These are phyloP conservation scores for Lutjanus argentimaculatus DNA, from an alignment of 2,797 vertebrate genomes.

Conservation along the genomic window DNA sequence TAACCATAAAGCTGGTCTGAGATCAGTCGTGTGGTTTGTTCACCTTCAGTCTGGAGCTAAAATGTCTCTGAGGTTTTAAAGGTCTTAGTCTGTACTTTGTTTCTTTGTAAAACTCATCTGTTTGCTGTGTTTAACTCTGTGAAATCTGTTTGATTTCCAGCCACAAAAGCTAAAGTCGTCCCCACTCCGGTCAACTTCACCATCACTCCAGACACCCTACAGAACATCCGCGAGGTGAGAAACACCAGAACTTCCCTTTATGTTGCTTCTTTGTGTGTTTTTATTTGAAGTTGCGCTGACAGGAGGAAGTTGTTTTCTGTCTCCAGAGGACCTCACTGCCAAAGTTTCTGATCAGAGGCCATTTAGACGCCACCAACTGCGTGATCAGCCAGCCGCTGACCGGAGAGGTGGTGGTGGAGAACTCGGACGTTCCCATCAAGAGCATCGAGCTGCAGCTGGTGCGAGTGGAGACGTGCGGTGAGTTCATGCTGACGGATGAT, in stretches of 20 bases:
- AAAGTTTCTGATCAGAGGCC: slow-evolving; percentile 93
- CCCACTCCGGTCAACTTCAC: slow-evolving; percentile 94
- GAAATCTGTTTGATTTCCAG: slow-evolving; percentile 73
- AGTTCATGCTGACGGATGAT: slow-evolving; percentile 44
- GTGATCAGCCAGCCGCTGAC: slow-evolving; percentile 93
- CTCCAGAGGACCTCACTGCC: slow-evolving; percentile 89
- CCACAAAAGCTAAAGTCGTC: slow-evolving; percentile 90
- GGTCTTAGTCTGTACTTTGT: too few species aligned
- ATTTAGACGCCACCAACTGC: slow-evolving; percentile 93
- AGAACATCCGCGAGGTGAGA: slow-evolving; percentile 92
- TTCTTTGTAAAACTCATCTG: neutral
- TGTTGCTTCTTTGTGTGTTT: neutral
- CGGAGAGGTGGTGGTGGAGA: slow-evolving; percentile 94
- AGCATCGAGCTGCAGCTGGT: slow-evolving; percentile 98
- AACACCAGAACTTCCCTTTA: too few species aligned
- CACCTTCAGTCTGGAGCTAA: too few species aligned
- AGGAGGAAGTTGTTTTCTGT: neutral
- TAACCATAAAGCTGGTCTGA: neutral
- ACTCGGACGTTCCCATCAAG: slow-evolving; percentile 91
- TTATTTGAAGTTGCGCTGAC: neutral
- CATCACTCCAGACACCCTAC: slow-evolving; percentile 95
- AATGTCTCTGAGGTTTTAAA: neutral
- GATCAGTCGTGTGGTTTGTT: neutral
- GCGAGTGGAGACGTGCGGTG: slow-evolving; percentile 97
- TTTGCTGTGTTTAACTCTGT: neutral